These are phyloP conservation scores for Zelostemma sp. DNA, from an alignment of 1,140 invertebrate species.

Conservation along the genomic window DNA sequence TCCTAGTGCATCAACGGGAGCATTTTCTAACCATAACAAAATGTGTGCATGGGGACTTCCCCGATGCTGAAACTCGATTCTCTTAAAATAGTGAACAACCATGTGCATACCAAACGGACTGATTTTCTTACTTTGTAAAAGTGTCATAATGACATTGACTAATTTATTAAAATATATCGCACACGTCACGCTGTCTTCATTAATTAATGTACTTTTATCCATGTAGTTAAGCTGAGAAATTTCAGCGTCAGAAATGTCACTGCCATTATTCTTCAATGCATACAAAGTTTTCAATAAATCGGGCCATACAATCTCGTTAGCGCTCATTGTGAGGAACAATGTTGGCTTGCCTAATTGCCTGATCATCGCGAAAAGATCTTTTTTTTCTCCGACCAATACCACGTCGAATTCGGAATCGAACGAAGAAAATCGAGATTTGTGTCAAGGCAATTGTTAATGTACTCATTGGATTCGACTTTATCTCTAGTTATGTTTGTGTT, in stretches of 20 bases:
- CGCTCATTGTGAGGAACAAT: constrained; percentile 49
- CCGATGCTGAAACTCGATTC: background rate
- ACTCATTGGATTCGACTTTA: constrained; percentile 30
- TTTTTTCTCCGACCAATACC: constrained; percentile 55
- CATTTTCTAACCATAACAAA: background rate
- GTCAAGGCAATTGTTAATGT: constrained; percentile 31
- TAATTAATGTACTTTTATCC: constrained; percentile 52
- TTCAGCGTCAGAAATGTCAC: constrained; percentile 37
- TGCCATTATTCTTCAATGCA: constrained; percentile 55
- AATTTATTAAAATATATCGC: constrained; percentile 63
- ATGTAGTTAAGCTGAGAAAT: constrained; percentile 35
- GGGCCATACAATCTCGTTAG: constrained; percentile 57
- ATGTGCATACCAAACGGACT: background rate
- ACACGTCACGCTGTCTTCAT: constrained; percentile 66
- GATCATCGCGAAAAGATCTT: constrained; percentile 62
- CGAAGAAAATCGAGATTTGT: constrained; percentile 36
- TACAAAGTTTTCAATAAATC: constrained; percentile 57
- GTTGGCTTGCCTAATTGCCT: constrained; percentile 53
- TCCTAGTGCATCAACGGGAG: background rate
- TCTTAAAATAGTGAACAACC: background rate
- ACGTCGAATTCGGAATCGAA: constrained; percentile 32
- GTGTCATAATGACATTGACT: constrained; percentile 46
- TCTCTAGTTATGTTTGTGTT: constrained; percentile 38
- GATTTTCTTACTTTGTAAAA: background rate
- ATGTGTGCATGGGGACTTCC: background rate